Percentiles rank a stretch among this genome's conserved stretches.
phyloP scores from a whole-genome alignment of 2,113 vertebrate species.

The Chaetura pelagica region DNA sequence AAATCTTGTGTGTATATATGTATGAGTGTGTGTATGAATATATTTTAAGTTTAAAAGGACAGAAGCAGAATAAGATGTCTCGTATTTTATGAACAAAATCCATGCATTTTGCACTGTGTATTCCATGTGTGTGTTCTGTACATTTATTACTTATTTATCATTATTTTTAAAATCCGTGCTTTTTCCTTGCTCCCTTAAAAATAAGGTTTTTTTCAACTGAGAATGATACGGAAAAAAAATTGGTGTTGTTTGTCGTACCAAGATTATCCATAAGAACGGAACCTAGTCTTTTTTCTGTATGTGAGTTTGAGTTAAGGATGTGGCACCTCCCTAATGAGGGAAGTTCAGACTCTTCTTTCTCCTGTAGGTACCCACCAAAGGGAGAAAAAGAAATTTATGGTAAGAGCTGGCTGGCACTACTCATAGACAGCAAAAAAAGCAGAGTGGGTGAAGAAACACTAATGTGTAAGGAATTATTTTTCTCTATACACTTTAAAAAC shows the following conservation, averaged over 20 bases:
- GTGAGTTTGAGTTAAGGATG: not conserved
- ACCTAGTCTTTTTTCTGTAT: accelerated
- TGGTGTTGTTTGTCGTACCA: not conserved
- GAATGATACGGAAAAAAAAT: not conserved
- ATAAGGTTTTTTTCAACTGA: not conserved
- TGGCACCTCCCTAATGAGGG: not conserved
- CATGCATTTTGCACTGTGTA: not conserved
- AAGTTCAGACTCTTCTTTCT: not conserved
- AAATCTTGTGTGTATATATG: accelerated
- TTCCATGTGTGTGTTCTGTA: no score
- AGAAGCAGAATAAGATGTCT: not conserved
- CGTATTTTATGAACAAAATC: not conserved
- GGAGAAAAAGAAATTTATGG: not conserved
- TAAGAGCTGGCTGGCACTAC: not conserved
- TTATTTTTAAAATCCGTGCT: not conserved
- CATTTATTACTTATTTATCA: not conserved
- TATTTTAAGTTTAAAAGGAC: not conserved
- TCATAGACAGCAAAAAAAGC: not conserved
- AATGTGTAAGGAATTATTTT: not conserved
- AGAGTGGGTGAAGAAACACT: not conserved
- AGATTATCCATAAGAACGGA: not conserved
- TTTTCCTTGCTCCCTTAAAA: not conserved
- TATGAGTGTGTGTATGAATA: not conserved
- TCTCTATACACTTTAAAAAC: not conserved
- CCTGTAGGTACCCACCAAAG: not conserved